These are phyloP conservation scores for Esox masquinongy DNA, from an alignment of 2,797 vertebrate species.

Conservation along the genomic window DNA sequence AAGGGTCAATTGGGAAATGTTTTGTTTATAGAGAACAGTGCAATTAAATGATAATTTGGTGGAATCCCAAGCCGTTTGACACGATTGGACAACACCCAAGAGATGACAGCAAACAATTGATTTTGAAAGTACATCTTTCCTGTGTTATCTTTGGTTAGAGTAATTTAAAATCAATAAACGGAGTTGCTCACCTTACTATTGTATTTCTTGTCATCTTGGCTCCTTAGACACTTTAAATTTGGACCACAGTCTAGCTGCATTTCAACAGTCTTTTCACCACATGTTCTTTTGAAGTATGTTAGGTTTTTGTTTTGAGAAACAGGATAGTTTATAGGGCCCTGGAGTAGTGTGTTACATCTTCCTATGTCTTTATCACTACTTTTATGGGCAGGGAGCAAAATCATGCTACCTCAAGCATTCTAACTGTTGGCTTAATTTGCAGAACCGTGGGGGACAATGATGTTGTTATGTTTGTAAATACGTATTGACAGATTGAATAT, in stretches of 20 bases:
- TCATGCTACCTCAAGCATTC: background rate
- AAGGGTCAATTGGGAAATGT: background rate
- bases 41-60: background rate
- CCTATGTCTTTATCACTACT: background rate
- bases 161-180: background rate
- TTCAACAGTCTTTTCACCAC: background rate
- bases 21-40: background rate
- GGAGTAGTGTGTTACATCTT: background rate
- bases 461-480: constrained; percentile 16
- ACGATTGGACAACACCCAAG: background rate
- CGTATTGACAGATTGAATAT: constrained; percentile 43
- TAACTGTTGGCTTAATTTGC: background rate
- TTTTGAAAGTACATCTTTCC: background rate
- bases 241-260: background rate
- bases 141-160: background rate
- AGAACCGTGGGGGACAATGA: background rate
- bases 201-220: background rate
- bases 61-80: background rate
- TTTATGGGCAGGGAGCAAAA: background rate
- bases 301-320: background rate
- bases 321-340: background rate
- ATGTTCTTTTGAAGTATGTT: background rate
- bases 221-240: background rate
- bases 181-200: background rate
- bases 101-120: background rate